Evolutionary conservation across 1,140 invertebrate genomes (phyloP).

Genomic region (Chironomus tepperi): DNA sequence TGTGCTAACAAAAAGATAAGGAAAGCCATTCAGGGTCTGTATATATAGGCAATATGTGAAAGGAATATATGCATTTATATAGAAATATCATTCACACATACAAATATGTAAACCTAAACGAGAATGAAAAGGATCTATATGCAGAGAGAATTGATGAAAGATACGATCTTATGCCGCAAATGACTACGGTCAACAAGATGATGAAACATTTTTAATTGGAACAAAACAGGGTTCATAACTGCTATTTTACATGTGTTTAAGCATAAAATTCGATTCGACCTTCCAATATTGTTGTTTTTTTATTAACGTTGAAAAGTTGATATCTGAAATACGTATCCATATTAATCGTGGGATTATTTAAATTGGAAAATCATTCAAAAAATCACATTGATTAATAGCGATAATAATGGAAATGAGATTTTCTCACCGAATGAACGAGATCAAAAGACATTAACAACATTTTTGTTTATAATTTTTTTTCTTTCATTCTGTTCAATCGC

Average conservation of each 20-base stretch:
- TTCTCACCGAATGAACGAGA: background rate
- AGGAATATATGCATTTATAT: background rate
- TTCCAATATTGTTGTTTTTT: background rate
- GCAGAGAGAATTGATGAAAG: background rate
- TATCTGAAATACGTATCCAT: background rate
- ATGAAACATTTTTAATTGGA: conserved; percentile 6
- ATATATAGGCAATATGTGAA: background rate
- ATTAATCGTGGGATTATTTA: background rate
- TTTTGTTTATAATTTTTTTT: background rate
- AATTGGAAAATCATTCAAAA: conserved; percentile 5
- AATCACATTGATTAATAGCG: background rate
- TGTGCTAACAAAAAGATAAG: conserved; percentile 8
- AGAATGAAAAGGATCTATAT: background rate
- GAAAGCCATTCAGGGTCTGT: background rate
- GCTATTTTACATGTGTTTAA: background rate
- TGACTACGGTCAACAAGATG: conserved; percentile 9
- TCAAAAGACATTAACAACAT: background rate
- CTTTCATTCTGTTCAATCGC: background rate
- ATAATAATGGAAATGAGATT: conserved; percentile 9
- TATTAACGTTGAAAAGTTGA: background rate
- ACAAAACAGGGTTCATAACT: background rate
- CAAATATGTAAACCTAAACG: background rate
- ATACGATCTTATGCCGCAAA: conserved; percentile 1
- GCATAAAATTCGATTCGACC: background rate
- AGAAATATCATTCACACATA: background rate